phyloP scores from a whole-genome alignment of 2,797 vertebrate genomes.

The Esox lucius region DNA sequence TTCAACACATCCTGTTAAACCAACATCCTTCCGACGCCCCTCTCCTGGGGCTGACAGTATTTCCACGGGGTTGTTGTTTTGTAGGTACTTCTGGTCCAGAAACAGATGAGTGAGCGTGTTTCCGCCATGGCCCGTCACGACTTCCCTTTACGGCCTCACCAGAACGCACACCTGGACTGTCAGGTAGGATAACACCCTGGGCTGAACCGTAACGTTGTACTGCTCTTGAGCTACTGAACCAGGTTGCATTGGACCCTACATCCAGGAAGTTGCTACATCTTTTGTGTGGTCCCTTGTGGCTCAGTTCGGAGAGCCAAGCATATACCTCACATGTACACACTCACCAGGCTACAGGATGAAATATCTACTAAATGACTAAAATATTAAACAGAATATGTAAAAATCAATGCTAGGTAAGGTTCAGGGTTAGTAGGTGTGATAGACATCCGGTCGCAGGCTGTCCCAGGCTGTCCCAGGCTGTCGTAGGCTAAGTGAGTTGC shows the following conservation, averaged over 20 bases:
- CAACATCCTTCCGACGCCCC: too few species aligned
- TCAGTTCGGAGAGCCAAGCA: too few species aligned
- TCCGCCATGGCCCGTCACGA: constrained; percentile 83
- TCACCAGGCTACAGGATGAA: too few species aligned
- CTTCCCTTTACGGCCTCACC: constrained; percentile 88
- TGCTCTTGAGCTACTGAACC: too few species aligned
- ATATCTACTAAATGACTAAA: too few species aligned
- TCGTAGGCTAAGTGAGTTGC: too few species aligned
- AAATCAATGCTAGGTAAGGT: neutral
- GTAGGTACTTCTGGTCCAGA: constrained; percentile 88
- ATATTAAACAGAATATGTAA: neutral
- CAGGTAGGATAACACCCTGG: constrained; percentile 38
- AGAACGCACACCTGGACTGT: constrained; percentile 91
- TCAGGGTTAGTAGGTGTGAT: neutral
- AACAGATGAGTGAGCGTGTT: constrained; percentile 94
- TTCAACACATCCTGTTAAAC: too few species aligned
- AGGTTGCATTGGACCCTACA: neutral
- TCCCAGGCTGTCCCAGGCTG: too few species aligned
- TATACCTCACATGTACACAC: too few species aligned
- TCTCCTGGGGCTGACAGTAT: too few species aligned
- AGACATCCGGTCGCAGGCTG: too few species aligned
- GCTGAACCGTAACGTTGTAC: too few species aligned
- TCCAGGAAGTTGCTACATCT: neutral
- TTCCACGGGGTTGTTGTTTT: neutral
- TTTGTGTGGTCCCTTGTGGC: neutral